phyloP scores from a whole-genome alignment of 2,113 vertebrate genomes.

The Cromileptes altivelis region DNA sequence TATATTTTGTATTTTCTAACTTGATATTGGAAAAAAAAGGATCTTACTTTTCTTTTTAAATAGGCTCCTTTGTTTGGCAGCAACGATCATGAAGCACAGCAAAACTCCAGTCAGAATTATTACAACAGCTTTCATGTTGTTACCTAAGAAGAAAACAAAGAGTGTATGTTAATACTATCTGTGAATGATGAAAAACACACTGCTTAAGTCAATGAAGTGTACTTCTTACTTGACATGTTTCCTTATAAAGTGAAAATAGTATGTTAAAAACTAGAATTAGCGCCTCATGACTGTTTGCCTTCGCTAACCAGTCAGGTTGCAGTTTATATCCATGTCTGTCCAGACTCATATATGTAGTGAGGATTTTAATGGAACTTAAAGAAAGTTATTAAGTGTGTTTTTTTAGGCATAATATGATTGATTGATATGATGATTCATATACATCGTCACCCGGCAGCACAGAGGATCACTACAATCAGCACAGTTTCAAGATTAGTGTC shows the following conservation, averaged over 20 bases:
- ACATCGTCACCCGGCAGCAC: no score
- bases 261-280: no score
- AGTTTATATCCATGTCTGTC: no score
- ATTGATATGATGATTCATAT: no score
- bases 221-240: not conserved
- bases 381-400: no score
- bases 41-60: constrained; percentile 64
- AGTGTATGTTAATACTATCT: not conserved
- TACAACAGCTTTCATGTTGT: not conserved
- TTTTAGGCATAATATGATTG: no score
- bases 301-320: no score
- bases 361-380: no score
- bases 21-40: not conserved
- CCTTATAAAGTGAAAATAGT: not conserved
- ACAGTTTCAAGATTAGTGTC: no score
- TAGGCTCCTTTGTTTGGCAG: constrained; percentile 34
- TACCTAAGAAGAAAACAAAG: constrained; percentile 36
- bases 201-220: not conserved
- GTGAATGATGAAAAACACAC: not conserved
- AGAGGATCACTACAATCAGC: no score
- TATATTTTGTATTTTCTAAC: not conserved
- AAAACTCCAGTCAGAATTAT: constrained; percentile 39
- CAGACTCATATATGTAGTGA: no score
- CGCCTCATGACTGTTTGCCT: no score
- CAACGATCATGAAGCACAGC: constrained; percentile 21